Base-by-base conservation (phyloP, 2,113 vertebrate species). In the Brachyistius frenatus region DNA sequence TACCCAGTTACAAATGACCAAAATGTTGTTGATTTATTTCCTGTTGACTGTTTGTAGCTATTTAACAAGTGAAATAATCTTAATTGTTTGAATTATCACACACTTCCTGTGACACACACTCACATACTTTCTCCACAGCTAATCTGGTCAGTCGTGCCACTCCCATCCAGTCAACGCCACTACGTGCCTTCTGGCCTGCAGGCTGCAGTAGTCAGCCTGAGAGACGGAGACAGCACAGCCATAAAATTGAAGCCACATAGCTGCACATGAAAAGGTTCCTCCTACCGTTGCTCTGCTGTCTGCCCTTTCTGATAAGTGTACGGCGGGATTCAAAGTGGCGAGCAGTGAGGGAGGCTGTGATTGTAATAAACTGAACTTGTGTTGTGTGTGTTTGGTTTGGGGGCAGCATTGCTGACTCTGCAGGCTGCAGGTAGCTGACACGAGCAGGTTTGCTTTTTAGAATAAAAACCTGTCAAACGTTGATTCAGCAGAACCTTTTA, bases 221-320 rank as follows among this genome's bases (percentile, higher is more conserved):
- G 72, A 76, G 71, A 88, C 32, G 61, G 77, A 88, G 87, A 87
- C 78, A 66, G 60, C 31, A 16, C 39, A 41, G 76, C 78, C 15
- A 63, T 88, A 77, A 86, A 92, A 66, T 23, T 23, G 23, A 23
- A 23, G 23, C 30, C 37, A 9, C 41, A 44, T 1, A 13, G 41
- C 9, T 44, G 41, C 9, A 44, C 41, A 44, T 13, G 57, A 52
- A 89, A 78, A 55, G 49, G 35, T 62, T 68, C 47, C 49, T 78
- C 62, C 72, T 66, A 9, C 41, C 57, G 11, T 66, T 79, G 61
- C 54, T 61, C 56, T 69, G 41, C 41, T 44, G 10, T 44, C 74
- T 86, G 60, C 32, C 32, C 41, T n/a, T 50, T 61, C 54, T 73
- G 80, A 86, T 85, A 81, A 78, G 63, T 79, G 41, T 60, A 9